Evolutionary conservation across 1,140 invertebrate species (phyloP).

Genomic region (Drosophila albomicans): DNA sequence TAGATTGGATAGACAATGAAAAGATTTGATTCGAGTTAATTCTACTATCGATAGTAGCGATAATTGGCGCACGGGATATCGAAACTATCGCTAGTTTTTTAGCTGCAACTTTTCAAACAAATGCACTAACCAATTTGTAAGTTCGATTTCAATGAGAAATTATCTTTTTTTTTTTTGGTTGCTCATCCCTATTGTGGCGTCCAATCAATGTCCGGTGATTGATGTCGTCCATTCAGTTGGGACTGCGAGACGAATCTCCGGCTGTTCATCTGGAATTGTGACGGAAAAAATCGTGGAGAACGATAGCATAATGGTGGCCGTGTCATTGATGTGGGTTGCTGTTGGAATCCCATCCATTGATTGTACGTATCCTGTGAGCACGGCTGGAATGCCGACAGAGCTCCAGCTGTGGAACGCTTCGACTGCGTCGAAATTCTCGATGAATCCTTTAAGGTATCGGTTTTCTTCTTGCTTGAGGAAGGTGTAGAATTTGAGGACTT

Average conservation of each 20-base stretch:
- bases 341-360: slow-evolving; percentile 27
- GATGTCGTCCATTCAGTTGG: background rate
- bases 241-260: background rate
- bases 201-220: slow-evolving; percentile 24
- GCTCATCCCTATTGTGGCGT: slow-evolving; percentile 3
- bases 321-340: background rate
- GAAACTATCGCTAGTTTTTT: slow-evolving; percentile 17
- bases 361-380: slow-evolving; percentile 8
- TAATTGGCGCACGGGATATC: background rate
- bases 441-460: background rate
- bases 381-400: background rate
- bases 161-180: background rate
- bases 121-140: background rate
- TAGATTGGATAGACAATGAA: background rate
- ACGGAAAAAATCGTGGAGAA: background rate
- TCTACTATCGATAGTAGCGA: slow-evolving; percentile 16
- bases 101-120: slow-evolving; percentile 5
- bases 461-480: background rate
- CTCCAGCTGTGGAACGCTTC: slow-evolving; percentile 14
- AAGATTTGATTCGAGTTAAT: slow-evolving; percentile 12
- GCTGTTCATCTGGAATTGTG: background rate
- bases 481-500: background rate
- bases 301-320: background rate
- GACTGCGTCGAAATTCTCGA: background rate
- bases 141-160: background rate